phyloP scores from a whole-genome alignment of 2,888 invertebrate genomes.

The Drymonia ruficornis region DNA sequence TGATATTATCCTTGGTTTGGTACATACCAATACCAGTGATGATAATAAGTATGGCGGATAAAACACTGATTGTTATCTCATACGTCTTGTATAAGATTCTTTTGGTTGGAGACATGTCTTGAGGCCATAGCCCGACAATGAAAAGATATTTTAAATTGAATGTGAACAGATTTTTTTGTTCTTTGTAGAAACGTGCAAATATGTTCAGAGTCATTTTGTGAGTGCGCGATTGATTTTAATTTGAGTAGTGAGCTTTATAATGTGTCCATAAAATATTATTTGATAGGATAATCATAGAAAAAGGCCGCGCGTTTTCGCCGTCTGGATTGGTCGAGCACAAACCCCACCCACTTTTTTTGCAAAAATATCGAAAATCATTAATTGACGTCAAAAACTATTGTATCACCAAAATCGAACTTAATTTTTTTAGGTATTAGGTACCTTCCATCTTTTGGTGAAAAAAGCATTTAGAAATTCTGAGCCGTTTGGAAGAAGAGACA shows the following conservation, averaged over 20 bases:
- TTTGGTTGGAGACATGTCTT: conserved; percentile 40
- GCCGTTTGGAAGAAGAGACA: too few relatives aligned
- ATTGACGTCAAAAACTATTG: too few relatives aligned
- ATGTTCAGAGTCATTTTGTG: conserved; percentile 43
- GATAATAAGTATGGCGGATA: conserved; percentile 48
- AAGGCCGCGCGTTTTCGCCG: too few relatives aligned
- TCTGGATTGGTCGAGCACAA: too few relatives aligned
- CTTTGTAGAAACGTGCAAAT: conserved; percentile 31
- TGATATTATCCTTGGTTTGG: conserved; percentile 43
- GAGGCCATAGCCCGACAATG: conserved; percentile 66
- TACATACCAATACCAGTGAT: conserved; percentile 57
- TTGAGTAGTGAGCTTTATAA: neutral
- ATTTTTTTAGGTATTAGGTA: too few relatives aligned
- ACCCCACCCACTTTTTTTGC: too few relatives aligned
- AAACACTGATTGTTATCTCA: conserved; percentile 44
- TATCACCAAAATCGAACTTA: too few relatives aligned
- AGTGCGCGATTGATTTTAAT: conserved; percentile 26
- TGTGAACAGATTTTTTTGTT: conserved; percentile 54
- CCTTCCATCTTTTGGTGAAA: too few relatives aligned
- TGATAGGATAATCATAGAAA: neutral
- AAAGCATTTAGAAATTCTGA: too few relatives aligned
- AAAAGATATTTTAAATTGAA: conserved; percentile 65
- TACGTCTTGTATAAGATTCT: conserved; percentile 53
- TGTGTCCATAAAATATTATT: neutral
- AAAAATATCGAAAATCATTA: too few relatives aligned